Conservation (phyloP, 2,888 invertebrate species). For the Clunio marinus region DNA sequence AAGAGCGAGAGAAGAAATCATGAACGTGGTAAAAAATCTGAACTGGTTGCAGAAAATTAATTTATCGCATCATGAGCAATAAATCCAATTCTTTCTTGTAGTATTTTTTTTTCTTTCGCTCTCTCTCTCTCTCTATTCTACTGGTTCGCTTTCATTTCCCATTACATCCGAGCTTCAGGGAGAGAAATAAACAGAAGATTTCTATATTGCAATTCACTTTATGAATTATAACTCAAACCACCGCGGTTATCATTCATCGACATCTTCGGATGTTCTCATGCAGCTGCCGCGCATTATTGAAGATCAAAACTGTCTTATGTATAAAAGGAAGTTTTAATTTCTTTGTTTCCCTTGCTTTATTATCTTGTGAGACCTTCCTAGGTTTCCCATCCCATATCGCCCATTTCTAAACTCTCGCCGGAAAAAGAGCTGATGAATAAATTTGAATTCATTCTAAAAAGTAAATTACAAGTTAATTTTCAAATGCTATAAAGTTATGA, state of each 20-base stretch:
- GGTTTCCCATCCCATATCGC: neutral
- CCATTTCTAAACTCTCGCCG: neutral
- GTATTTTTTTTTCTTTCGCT: conserved; percentile 1
- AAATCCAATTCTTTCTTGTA: conserved; percentile 18
- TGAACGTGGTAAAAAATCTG: conserved; percentile 32
- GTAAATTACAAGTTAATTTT: conserved; percentile 34
- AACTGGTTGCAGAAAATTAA: conserved; percentile 36
- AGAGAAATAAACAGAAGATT: neutral
- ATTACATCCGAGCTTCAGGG: neutral
- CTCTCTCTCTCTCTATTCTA: no score
- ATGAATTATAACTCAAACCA: conserved; percentile 33
- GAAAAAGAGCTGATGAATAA: conserved; percentile 29
- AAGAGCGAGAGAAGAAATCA: neutral
- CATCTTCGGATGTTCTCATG: conserved; percentile 5
- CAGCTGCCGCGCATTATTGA: conserved; percentile 38
- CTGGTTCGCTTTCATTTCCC: no score
- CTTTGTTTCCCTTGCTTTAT: neutral
- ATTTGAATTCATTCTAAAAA: conserved; percentile 30
- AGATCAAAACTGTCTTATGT: conserved; percentile 25
- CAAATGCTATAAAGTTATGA: neutral
- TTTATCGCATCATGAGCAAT: conserved; percentile 22
- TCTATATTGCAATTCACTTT: conserved; percentile 3
- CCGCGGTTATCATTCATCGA: conserved; percentile 28
- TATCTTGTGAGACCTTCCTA: neutral
- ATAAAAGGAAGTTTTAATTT: conserved; percentile 24